Evolutionary conservation across 2,888 invertebrate species (phyloP).

Genomic region (Drosophila nr. fundita): DNA sequence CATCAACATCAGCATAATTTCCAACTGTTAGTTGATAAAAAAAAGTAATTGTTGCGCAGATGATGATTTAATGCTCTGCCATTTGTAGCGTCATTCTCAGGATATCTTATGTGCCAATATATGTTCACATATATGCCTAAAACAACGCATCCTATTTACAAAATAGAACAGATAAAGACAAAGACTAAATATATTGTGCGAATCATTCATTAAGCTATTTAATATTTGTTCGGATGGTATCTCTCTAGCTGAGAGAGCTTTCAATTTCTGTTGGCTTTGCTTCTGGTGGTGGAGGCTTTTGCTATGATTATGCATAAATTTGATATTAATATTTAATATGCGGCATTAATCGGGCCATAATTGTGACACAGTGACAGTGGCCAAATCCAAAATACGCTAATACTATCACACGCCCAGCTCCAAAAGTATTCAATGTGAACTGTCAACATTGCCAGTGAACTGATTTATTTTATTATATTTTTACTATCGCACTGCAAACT

Average conservation of each 20-base stretch:
- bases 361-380: neutral
- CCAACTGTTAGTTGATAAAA: neutral
- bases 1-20: neutral
- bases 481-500: neutral
- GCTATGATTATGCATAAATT: slow-evolving; percentile 62
- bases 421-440: neutral
- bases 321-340: slow-evolving; percentile 58
- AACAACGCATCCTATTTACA: neutral
- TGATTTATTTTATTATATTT: neutral
- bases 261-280: neutral
- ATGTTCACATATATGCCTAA: neutral
- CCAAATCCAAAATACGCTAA: neutral
- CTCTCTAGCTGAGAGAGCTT: neutral
- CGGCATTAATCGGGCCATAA: slow-evolving; percentile 34
- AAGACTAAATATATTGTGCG: neutral
- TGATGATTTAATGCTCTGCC: neutral
- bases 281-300: slow-evolving; percentile 27
- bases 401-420: neutral
- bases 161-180: neutral
- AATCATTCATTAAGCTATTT: neutral
- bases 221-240: neutral
- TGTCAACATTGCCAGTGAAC: neutral
- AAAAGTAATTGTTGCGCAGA: neutral
- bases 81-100: neutral
- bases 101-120: neutral